These are phyloP conservation scores for Sinodicranocentrus sp. DNA, from an alignment of 2,888 invertebrate species.

Conservation along the genomic window DNA sequence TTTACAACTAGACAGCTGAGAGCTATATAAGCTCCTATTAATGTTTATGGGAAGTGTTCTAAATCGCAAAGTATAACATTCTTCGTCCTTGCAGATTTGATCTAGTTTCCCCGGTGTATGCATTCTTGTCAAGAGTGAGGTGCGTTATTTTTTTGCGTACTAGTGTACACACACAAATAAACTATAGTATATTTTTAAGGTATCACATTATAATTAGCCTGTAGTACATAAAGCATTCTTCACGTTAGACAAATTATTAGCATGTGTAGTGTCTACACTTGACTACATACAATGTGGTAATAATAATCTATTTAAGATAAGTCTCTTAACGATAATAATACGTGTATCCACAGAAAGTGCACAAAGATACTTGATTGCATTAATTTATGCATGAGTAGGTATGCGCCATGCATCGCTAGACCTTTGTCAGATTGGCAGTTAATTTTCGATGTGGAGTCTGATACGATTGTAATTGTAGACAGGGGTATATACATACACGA, in stretches of 20 bases:
- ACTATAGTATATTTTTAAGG: no score
- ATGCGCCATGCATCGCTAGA: no score
- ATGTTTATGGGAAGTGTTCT: conserved; percentile 36
- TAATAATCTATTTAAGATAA: background rate
- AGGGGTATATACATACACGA: background rate
- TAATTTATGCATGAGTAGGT: no score
- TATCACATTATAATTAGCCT: conserved; percentile 19
- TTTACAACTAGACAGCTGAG: background rate
- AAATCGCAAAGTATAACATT: conserved; percentile 26
- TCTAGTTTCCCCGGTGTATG: conserved; percentile 33
- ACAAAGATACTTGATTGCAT: no score
- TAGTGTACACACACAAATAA: no score
- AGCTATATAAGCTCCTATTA: no score
- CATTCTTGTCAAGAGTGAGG: conserved; percentile 14
- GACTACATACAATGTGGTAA: background rate
- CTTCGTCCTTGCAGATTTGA: conserved; percentile 35
- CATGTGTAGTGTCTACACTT: background rate
- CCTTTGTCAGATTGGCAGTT: conserved; percentile 18
- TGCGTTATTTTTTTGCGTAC: background rate
- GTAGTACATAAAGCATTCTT: no score
- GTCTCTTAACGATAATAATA: no score
- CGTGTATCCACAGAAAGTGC: no score
- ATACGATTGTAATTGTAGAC: conserved; percentile 20
- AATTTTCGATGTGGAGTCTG: background rate
- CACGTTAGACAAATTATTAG: no score